Evolutionary conservation across 1,140 invertebrate genomes (phyloP).

Genomic region (Brachionus plicatilis): DNA sequence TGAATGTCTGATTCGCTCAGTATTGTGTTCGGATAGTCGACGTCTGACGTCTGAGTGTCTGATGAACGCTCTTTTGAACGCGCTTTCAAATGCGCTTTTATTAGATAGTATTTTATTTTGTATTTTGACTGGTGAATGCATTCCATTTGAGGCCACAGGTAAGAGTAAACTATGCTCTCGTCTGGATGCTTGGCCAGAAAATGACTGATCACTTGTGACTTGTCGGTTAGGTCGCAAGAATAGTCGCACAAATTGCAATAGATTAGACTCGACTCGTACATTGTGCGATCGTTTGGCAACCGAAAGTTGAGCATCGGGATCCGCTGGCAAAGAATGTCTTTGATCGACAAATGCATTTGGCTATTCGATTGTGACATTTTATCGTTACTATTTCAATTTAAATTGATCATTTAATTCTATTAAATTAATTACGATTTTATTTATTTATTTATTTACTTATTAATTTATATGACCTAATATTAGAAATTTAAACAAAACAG

Average conservation of each 20-base stretch:
- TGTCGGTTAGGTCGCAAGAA: constrained; percentile 35
- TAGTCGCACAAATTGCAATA: constrained; percentile 37
- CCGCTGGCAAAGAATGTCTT: constrained; percentile 19
- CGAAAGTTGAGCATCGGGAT: constrained; percentile 5
- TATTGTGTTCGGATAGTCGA: background rate
- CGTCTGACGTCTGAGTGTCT: background rate
- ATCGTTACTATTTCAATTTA: background rate
- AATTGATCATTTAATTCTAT: background rate
- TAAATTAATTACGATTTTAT: background rate
- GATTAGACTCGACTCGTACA: constrained; percentile 40
- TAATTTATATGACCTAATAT: background rate
- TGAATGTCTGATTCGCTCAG: background rate
- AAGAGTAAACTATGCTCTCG: constrained; percentile 27
- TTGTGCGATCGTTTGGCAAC: constrained; percentile 26
- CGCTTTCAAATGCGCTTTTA: constrained; percentile 32
- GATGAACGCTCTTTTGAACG: background rate
- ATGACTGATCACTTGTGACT: constrained; percentile 15
- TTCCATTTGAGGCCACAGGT: constrained; percentile 38
- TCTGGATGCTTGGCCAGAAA: constrained; percentile 28
- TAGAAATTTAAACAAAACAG: background rate
- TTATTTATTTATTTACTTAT: background rate
- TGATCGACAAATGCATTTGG: background rate
- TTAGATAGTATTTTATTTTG: constrained; percentile 37
- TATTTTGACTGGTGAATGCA: background rate
- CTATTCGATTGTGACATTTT: background rate